Percentiles rank a stretch among this genome's conserved stretches.
Conservation (phyloP, 1,140 invertebrate genomes). For the Brachystomella parvula region DNA sequence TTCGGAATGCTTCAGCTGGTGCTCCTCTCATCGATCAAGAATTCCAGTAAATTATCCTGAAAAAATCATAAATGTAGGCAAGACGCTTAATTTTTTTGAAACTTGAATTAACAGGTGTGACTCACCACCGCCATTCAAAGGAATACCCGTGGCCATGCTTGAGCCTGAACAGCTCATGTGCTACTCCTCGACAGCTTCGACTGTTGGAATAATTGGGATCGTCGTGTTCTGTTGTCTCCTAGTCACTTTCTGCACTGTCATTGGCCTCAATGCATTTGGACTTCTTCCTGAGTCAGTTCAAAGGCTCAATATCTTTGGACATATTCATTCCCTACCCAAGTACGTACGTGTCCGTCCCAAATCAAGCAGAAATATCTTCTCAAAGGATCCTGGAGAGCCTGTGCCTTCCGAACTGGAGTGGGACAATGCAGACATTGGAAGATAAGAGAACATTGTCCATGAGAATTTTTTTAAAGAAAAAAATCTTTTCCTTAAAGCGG, state of each 20-base stretch:
- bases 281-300: constrained; percentile 24
- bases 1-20: constrained; percentile 16
- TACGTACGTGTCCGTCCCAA: constrained; percentile 27
- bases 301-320: constrained; percentile 25
- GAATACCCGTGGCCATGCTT: constrained; percentile 15
- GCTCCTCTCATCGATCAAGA: constrained; percentile 24
- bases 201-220: constrained; percentile 29
- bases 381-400: constrained; percentile 15
- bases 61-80: background rate
- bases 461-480: background rate
- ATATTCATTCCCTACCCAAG: constrained; percentile 16
- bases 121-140: constrained; percentile 11
- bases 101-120: constrained; percentile 18
- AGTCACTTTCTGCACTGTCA: constrained; percentile 14
- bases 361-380: constrained; percentile 1
- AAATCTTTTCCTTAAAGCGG: background rate
- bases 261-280: constrained; percentile 24
- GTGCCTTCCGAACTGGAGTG: constrained; percentile 29
- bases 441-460: background rate
- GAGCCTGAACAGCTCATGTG: constrained; percentile 29
- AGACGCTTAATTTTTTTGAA: background rate
- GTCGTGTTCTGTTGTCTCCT: constrained; percentile 23
- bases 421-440: constrained; percentile 31
- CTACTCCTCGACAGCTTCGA: constrained; percentile 22
- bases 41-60: constrained; percentile 21